A percentile compares a stretch with the other conserved stretches of the same genome.
Evolutionary conservation across 2,797 vertebrate species (phyloP).

Genomic region (Thripadectes ignobilis): DNA sequence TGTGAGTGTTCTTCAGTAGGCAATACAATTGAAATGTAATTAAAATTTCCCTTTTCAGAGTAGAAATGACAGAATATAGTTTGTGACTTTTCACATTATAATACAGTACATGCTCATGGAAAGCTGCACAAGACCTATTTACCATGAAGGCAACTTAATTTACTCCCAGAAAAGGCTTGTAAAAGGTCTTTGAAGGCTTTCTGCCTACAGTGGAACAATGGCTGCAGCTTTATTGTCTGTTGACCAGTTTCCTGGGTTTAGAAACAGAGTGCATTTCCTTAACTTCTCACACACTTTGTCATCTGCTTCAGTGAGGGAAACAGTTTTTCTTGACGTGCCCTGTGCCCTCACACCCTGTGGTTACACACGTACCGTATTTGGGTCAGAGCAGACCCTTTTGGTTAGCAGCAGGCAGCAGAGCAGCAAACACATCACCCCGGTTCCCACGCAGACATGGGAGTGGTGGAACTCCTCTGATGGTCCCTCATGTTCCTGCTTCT

Average conservation of each 20-base stretch:
- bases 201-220: not conserved
- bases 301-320: not conserved
- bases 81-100: not conserved
- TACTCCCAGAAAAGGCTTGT: not conserved
- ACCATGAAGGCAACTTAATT: not conserved
- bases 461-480: not conserved
- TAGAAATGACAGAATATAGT: not conserved
- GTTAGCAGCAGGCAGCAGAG: not conserved
- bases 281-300: not conserved
- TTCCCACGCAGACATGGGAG: rapidly evolving
- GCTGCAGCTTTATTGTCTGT: not conserved
- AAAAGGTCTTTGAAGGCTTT: not conserved
- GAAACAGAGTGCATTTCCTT: conserved; percentile 2
- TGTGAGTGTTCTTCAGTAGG: not conserved
- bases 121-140: not conserved
- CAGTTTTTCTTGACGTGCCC: not conserved
- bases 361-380: not conserved
- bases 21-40: not conserved
- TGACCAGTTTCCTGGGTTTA: not conserved
- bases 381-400: not conserved
- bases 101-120: not conserved
- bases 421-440: not conserved
- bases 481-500: not conserved
- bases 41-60: not conserved
- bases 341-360: not conserved